These are phyloP conservation scores for Catostylus mosaicus DNA, from an alignment of 30 jellyfish, hydroid and myxozoan species.

Conservation along the genomic window DNA sequence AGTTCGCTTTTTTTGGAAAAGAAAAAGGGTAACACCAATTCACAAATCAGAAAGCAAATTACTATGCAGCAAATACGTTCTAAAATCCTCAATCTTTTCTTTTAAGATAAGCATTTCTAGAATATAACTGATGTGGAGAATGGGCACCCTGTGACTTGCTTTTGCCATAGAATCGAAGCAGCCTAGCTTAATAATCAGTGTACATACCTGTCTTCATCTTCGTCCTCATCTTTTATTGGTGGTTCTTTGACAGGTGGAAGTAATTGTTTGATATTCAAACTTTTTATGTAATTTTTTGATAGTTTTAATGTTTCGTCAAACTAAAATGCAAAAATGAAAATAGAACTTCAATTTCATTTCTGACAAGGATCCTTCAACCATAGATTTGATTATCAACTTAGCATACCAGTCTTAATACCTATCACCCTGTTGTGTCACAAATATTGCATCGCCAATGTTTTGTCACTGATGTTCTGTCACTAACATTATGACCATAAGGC, in stretches of 20 bases:
- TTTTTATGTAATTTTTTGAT: constrained; percentile 60
- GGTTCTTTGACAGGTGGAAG: constrained; percentile 97
- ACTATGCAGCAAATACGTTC: constrained; percentile 17
- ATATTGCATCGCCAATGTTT: no score
- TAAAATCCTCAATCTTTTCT: no score
- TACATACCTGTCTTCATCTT: constrained; percentile 85
- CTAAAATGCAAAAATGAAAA: constrained; percentile 24
- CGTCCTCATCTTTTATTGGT: constrained; percentile 85
- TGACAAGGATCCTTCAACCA: no score
- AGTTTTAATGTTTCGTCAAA: constrained; percentile 65
- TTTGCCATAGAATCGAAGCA: no score
- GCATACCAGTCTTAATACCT: no score
- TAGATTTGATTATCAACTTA: no score
- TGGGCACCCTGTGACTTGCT: no score
- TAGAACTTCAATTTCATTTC: constrained; percentile 14
- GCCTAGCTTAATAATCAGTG: not conserved
- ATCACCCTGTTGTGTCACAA: no score
- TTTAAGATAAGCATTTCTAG: no score
- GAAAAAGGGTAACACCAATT: constrained; percentile 52
- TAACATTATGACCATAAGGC: no score
- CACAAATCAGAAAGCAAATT: constrained; percentile 58
- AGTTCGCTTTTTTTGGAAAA: constrained; percentile 36
- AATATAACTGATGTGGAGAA: no score
- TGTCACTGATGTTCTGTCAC: no score
- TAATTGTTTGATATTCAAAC: constrained; percentile 79